These are phyloP conservation scores for Danaus chrysippus DNA, from an alignment of 2,888 invertebrate species.

Conservation along the genomic window DNA sequence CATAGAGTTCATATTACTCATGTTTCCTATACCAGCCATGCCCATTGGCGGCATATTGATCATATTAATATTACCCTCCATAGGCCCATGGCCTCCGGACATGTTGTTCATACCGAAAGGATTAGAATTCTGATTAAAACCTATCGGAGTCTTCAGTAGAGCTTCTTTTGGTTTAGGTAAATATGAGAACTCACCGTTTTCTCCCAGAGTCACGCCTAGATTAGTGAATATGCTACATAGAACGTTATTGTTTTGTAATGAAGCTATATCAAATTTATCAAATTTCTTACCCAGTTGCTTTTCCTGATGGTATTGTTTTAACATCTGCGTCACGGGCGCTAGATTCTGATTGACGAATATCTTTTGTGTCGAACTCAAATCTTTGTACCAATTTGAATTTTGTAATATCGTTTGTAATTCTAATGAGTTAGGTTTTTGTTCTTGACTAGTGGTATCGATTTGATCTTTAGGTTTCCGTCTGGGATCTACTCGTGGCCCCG, in stretches of 20 bases:
- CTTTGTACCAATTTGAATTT: conserved; percentile 84
- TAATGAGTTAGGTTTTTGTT: conserved; percentile 57
- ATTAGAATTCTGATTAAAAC: conserved; percentile 58
- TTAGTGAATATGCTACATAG: conserved; percentile 81
- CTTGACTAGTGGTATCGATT: conserved; percentile 44
- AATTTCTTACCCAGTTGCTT: conserved; percentile 74
- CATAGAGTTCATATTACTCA: conserved; percentile 67
- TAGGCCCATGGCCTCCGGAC: conserved; percentile 46
- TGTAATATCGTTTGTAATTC: conserved; percentile 82
- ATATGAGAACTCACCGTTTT: conserved; percentile 77
- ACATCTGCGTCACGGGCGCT: conserved; percentile 79
- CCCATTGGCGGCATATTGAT: conserved; percentile 67
- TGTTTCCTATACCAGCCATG: conserved; percentile 48
- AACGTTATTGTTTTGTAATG: conserved; percentile 72
- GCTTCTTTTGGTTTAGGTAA: conserved; percentile 71
- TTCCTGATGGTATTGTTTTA: conserved; percentile 81
- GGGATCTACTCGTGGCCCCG: conserved; percentile 69
- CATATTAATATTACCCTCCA: conserved; percentile 66
- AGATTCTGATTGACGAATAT: conserved; percentile 84
- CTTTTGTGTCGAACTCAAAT: conserved; percentile 85
- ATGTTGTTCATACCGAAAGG: conserved; percentile 57
- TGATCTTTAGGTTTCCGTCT: conserved; percentile 68
- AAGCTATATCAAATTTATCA: conserved; percentile 75
- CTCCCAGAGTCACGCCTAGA: conserved; percentile 79
- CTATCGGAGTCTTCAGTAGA: conserved; percentile 65